Conservation (phyloP, 2,797 vertebrate species). For the Manis pentadactyla region DNA sequence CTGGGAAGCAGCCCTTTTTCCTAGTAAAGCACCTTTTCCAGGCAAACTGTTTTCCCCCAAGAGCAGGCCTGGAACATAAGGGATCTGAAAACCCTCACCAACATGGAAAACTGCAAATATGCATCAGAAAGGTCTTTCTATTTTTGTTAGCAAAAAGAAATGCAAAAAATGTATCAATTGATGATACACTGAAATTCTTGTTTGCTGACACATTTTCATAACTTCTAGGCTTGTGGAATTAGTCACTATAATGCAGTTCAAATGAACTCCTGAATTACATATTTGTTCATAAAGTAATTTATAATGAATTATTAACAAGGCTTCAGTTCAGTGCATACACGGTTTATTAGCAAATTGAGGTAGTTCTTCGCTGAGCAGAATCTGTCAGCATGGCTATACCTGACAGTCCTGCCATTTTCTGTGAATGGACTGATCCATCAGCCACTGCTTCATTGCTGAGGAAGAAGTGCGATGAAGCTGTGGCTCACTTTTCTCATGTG, state of each 20-base stretch:
- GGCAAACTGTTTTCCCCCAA: background rate
- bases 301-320: conserved; percentile 46
- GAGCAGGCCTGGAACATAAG: background rate
- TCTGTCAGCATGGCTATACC: background rate
- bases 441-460: background rate
- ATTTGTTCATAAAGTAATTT: conserved; percentile 47
- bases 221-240: conserved; percentile 2
- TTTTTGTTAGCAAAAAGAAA: conserved; percentile 44
- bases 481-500: background rate
- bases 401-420: background rate
- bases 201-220: conserved; percentile 40
- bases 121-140: background rate
- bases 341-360: conserved; percentile 15
- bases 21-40: background rate
- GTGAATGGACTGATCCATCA: background rate
- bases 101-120: background rate
- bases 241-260: conserved; percentile 8
- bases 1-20: background rate
- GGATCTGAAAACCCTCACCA: background rate
- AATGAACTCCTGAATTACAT: conserved; percentile 44
- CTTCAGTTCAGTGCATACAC: background rate
- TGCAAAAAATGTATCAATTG: background rate
- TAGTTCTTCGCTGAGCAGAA: background rate
- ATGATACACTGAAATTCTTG: conserved; percentile 14
- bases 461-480: background rate